Base-by-base conservation (phyloP, 2,113 vertebrate species). In the Pithys albifrons region DNA sequence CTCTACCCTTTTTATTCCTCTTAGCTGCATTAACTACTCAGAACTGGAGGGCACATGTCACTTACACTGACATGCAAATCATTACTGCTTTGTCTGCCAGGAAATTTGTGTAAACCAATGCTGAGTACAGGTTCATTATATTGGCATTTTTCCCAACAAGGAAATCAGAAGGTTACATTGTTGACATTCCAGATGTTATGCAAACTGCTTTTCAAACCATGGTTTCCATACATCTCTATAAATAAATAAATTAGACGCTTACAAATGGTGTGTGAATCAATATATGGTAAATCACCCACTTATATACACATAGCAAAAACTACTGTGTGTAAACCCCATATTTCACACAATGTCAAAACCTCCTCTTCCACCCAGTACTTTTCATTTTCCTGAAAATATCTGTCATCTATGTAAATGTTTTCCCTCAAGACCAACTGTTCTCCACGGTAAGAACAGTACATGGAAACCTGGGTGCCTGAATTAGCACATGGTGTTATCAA, bases 41-140 rank as follows among this genome's bases (percentile, higher is more conserved):
- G 16, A 96, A 96, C 86, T 93, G 91, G 91, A 96, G 92, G 92
- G 75, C 87, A 92, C 92, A 59, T 84, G 90, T 93, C 95, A 94
- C 93, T 90, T 91, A 49, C 19, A 37, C 79, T 96, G 93, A 93
- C 94, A 89, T 72, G 89, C 91, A 96, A 97, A 97, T 96, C 96
- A 94, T 96, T 97, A 87, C 85, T 88, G 88, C 93, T 96, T 91
- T 94, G 93, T 94, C 95, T 96, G 95, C 95, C 95, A 97, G 97
- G 93, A 96, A 97, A 96, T 95, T 23, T 90, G 92, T 96, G 89
- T 93, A 94, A 97, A 96, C 93, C 89, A 78, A 73, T 86, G 90
- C 89, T 80, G 96, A 85, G 91, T 82, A 91, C 93, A 94, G 89
- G 94, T 95, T 97, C 93, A 66, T 95, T 96, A 88, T 75, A 93